Base-by-base conservation (phyloP, 2,797 vertebrate genomes). In the Sebastes iracundus region DNA sequence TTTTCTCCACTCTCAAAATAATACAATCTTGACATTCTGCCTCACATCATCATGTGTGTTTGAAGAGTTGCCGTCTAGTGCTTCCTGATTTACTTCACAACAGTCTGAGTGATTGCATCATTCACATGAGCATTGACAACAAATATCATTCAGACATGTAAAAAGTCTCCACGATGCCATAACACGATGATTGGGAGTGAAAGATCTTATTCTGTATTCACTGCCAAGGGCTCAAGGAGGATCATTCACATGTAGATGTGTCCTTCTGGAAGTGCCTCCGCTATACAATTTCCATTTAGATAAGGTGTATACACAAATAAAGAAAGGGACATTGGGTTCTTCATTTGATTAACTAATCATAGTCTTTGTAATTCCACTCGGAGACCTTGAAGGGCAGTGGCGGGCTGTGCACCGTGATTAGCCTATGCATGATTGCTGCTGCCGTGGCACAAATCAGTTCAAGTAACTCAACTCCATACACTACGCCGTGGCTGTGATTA, bases 341-440 rank as follows among this genome's bases (percentile, higher is more conserved):
- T 91, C 92, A 94, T 96, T 94, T 95, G 95, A 96, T 96, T 95
- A 95, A 94, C 93, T 96, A 96, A 96, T 96, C 94, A 95, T 92
- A 95, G 94, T 94, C 93, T 95, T 96, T 95, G 94, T 94, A 94
- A 93, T 94, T 92, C 92, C 90, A 91, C 94, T 94, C 90, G 75
- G 90, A 81, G 92, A 87, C 90, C 91, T 91, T 88, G 89, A 93
- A 95, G 92, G 90, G 76, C 92, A 92, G 86, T 76, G 84, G 72
- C 30, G 77, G 90, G 86, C 87, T 87, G 75, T 81, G 82, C 83
- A 81, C 93, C 90, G 88, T 94, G 95, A 95, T 96, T 94, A 93
- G 90, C 86, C 88, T 74, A 85, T 89, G 82, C 83, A 87, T 94
- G 95, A 95, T 94, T 93, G 92, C 92, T 80, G 79, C 85, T 85